Base-by-base conservation (phyloP, 2,113 vertebrate genomes). In the Nematolebias whitei region DNA sequence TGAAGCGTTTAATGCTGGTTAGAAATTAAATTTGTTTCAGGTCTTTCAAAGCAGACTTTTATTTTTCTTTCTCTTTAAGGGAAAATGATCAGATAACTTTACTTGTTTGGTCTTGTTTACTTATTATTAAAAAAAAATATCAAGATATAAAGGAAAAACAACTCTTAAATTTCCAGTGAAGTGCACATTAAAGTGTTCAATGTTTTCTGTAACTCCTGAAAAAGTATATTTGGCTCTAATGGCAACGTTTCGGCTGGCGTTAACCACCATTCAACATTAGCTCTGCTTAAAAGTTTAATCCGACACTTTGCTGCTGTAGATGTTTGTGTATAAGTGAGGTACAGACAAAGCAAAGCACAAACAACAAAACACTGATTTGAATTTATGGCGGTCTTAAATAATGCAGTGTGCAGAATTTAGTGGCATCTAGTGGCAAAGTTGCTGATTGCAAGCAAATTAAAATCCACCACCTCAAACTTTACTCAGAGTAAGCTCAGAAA, bases 381-480 rank as follows among this genome's bases (percentile, higher is more conserved):
- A 26, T 59, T 44, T 59, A 26, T 20, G 14, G 14, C 15, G 12
- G 11, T 22, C 39, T 16, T 20, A 23, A 39, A 63, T n/a, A 22
- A 35, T 2, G 2, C 12, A 9, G 32, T 20, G 18, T 15, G 10
- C 2, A 24, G 11, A 12, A 16, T 58, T 43, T 26, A 26, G 48
- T 26, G 48, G 9, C 61, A 52, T 51, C 61, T 53, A 53, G 23
- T 52, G 38, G 18, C 18, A 43, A 64, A 53, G 12, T 2, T 43
- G 6, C 39, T 43, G 22, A 63, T 40, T 41, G 18, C 61, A 63
- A 2, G 40, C 23, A 59, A 43, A 3, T 6, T 16, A 12, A 12
- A 24, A 12, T 2, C 13, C 20, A 7, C 22, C 48, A 57, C 35
- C 13, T 3, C 5, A 13, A 26, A 35, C 2, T n/a, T 11, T 18